Evolutionary conservation across 2,888 invertebrate genomes (phyloP), one percentile per base, ranked within the genome.

Genomic region (Silvanus unidentatus): DNA sequence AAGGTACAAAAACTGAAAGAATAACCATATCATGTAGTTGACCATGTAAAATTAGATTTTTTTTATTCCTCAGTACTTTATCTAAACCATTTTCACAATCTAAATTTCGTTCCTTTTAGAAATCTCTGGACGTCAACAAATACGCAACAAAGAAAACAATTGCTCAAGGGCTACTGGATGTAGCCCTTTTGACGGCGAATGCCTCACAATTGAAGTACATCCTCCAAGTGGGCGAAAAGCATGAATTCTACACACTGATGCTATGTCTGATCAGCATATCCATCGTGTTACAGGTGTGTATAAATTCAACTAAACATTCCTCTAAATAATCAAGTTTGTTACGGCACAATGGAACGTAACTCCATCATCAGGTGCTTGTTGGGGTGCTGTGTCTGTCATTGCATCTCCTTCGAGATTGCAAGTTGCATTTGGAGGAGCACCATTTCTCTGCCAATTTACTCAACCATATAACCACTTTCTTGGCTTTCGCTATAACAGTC

Each of bases 141-240:
- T 93, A 92, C 79, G 91, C 92, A 14, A 91, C 91, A 8, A 93
- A 92, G 72, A 93, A 93, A 72, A 91, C 91, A 0, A 89, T 92
- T 45, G 90, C 92, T 0, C 92, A 92, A 75, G 91, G 92, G 2
- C 86, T 92, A 82, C 77, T 92, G 58, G 91, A 92, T 68, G 88
- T 92, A 45, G 91, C 92, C 1, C 73, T 92, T 51, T 75, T 92
- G 40, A 91, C 91, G 1, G 90, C 91, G 1, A 92, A 92, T 66
- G 91, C 91, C 2, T 88, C 89, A 0, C 92, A 92, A 66, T 73
- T 92, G 29, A 91, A 91, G 68, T 91, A 91, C 60, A 84, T 92
- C 22, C 77, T 92, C 0, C 88, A 86, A 77, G 86, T 87, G 29
- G 90, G 90, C 3, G 81, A 85, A 34, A 82, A 84, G 62, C 89